Evolutionary conservation across 53 echinoderm and acorn worm species (phyloP).

Genomic region (Mesocentrotus franciscanus): DNA sequence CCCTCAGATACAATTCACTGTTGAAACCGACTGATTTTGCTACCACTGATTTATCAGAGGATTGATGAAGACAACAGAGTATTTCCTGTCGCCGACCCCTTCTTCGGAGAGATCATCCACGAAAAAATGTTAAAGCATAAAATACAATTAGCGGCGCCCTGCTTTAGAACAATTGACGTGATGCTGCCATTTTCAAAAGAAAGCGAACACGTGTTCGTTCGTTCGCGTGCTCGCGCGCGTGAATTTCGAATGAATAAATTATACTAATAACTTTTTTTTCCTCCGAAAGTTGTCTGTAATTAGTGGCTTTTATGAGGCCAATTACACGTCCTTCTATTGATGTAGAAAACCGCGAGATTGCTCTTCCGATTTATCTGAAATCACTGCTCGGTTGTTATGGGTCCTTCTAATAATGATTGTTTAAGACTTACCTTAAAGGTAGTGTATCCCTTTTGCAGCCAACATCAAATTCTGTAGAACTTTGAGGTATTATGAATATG

Average conservation of each 20-base stretch:
- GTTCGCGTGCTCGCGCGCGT: conserved; percentile 23
- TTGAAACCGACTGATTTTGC: conserved; percentile 3
- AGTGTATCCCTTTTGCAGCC: no score
- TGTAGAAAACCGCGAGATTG: background rate
- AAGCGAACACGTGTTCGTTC: background rate
- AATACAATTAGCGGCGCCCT: conserved; percentile 1
- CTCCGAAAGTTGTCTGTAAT: background rate
- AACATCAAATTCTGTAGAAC: no score
- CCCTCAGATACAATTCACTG: background rate
- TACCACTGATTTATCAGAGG: background rate
- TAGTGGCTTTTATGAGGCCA: conserved; percentile 22
- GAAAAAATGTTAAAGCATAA: background rate
- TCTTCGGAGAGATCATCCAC: background rate
- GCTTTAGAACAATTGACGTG: conserved; percentile 8
- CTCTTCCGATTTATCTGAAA: background rate
- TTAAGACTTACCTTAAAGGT: background rate
- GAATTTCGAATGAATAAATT: background rate
- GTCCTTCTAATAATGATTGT: background rate
- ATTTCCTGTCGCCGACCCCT: conserved; percentile 31
- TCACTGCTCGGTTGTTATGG: background rate
- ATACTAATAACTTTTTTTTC: background rate
- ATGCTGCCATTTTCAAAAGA: background rate
- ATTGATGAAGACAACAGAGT: background rate
- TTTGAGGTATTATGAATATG: no score
- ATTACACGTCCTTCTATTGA: conserved; percentile 20